Evolutionary conservation across 2,113 vertebrate genomes (phyloP).

Genomic region (Malaclemys terrapin): DNA sequence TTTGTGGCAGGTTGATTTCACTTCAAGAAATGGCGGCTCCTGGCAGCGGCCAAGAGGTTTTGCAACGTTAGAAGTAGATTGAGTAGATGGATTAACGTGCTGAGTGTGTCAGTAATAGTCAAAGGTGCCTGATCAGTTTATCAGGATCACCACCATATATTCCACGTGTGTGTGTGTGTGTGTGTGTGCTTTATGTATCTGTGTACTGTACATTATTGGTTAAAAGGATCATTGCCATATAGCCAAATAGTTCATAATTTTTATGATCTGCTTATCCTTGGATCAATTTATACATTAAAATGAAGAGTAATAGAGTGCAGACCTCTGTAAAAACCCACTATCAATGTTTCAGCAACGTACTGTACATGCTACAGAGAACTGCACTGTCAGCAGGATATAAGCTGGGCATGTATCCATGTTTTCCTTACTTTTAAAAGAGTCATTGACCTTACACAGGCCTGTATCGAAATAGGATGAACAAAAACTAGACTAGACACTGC

Average conservation of each 20-base stretch:
- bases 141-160: neutral
- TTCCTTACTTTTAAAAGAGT: constrained; percentile 81
- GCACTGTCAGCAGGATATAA: constrained; percentile 79
- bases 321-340: constrained; percentile 74
- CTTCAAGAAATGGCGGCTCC: neutral
- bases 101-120: rapidly evolving
- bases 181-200: neutral
- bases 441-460: constrained; percentile 76
- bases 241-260: constrained; percentile 74
- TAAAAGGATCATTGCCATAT: constrained; percentile 33
- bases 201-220: neutral
- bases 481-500: constrained; percentile 73
- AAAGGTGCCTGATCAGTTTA: neutral
- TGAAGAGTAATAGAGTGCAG: constrained; percentile 82
- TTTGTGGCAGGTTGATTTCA: constrained; percentile 9
- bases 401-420: constrained; percentile 79
- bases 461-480: constrained; percentile 68
- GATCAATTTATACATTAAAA: constrained; percentile 71
- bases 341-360: constrained; percentile 63
- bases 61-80: neutral
- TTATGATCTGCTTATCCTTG: constrained; percentile 78
- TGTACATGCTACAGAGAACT: constrained; percentile 75
- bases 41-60: neutral
- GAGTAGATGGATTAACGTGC: neutral
- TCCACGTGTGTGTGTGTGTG: rapidly evolving